Percentiles rank a stretch among this genome's conserved stretches.
Evolutionary conservation across 2,113 vertebrate genomes (phyloP).

Genomic region (Bujurquina vittata): DNA sequence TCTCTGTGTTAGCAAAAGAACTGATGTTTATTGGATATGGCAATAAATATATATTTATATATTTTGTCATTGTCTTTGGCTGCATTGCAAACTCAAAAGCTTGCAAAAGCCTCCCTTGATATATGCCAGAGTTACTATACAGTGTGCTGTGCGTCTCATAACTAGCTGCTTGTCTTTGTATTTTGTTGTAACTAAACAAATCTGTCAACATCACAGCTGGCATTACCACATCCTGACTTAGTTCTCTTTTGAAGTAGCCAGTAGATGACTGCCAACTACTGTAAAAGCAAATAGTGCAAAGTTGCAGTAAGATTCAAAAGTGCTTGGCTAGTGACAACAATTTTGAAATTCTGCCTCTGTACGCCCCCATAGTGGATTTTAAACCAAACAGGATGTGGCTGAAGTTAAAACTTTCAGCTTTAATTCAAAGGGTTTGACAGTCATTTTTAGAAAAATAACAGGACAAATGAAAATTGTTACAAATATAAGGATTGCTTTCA

Average conservation of each 20-base stretch:
- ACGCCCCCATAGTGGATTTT: neutral
- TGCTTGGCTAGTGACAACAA: neutral
- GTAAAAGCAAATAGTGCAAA: neutral
- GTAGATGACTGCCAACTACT: too few species aligned
- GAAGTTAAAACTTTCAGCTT: neutral
- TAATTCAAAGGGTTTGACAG: too few species aligned
- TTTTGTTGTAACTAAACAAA: neutral
- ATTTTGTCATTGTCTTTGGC: neutral
- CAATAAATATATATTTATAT: neutral
- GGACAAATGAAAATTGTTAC: neutral
- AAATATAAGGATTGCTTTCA: too few species aligned
- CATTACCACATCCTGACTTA: slow-evolving; percentile 43
- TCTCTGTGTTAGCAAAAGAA: neutral
- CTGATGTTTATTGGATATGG: neutral
- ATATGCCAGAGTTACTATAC: neutral
- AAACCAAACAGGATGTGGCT: neutral
- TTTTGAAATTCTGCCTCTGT: neutral
- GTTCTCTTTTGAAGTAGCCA: slow-evolving; percentile 5
- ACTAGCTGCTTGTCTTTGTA: neutral
- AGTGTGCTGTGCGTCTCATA: neutral
- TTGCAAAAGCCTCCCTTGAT: neutral
- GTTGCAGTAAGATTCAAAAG: neutral
- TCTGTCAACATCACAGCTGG: slow-evolving; percentile 9
- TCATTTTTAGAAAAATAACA: too few species aligned
- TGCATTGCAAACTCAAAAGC: neutral